A percentile compares a stretch with the other conserved stretches of the same genome.
Conservation (phyloP, 2,888 invertebrate species). For the Furcula furcula region DNA sequence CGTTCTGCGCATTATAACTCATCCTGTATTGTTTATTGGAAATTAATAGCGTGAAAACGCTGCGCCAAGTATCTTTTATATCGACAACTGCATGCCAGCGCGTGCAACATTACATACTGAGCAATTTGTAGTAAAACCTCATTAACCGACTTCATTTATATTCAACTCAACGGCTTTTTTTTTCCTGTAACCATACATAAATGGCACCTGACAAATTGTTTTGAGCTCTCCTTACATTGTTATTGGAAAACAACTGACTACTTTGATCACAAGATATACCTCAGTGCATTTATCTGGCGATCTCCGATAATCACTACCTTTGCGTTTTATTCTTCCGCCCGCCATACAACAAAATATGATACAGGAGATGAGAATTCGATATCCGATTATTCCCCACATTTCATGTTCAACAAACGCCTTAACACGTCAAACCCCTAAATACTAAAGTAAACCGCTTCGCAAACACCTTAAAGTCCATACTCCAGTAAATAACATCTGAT, state of each 20-base stretch:
- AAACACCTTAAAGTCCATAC: conserved; percentile 77
- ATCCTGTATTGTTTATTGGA: conserved; percentile 64
- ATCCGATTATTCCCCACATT: conserved; percentile 59
- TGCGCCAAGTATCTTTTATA: conserved; percentile 36
- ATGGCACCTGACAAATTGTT: conserved; percentile 6
- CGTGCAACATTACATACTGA: neutral
- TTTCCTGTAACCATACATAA: neutral
- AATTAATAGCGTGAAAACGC: conserved; percentile 65
- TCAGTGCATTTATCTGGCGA: conserved; percentile 37
- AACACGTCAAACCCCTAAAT: conserved; percentile 56
- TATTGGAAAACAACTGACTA: conserved; percentile 12
- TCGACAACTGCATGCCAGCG: conserved; percentile 32
- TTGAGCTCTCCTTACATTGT: conserved; percentile 12
- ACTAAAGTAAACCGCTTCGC: conserved; percentile 71
- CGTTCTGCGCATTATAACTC: conserved; percentile 43
- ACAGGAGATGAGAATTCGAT: conserved; percentile 60
- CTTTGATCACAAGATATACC: conserved; percentile 17
- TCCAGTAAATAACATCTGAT: conserved; percentile 78
- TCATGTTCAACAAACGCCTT: conserved; percentile 50
- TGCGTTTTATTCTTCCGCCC: conserved; percentile 51
- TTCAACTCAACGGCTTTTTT: neutral
- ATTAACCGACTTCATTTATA: no score
- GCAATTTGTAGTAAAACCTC: neutral
- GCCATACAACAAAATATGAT: conserved; percentile 43
- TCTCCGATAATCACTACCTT: conserved; percentile 45